Percentiles rank a stretch among this genome's conserved stretches.
These are phyloP conservation scores for Galerucella calmariensis DNA, from an alignment of 2,888 invertebrate species.

Conservation along the genomic window DNA sequence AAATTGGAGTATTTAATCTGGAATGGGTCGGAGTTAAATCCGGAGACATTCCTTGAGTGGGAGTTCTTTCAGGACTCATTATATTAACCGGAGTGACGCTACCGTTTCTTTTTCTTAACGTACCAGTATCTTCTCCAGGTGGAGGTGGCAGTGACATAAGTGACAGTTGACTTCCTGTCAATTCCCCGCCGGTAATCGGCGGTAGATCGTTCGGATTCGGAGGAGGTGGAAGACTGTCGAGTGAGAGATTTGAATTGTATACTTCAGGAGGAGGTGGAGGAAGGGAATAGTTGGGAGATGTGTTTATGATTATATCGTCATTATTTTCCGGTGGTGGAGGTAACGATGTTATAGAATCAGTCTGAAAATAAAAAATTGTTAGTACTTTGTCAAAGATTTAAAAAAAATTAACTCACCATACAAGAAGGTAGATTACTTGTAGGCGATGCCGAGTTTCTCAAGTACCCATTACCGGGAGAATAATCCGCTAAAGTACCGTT, in stretches of 20 bases:
- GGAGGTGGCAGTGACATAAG: slow-evolving; percentile 80
- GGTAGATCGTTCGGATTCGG: slow-evolving; percentile 73
- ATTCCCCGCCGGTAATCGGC: slow-evolving; percentile 67
- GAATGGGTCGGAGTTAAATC: slow-evolving; percentile 65
- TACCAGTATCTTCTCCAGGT: slow-evolving; percentile 66
- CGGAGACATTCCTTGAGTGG: slow-evolving; percentile 60
- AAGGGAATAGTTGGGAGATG: slow-evolving; percentile 69
- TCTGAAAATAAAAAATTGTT: slow-evolving; percentile 57
- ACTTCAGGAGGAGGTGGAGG: slow-evolving; percentile 81
- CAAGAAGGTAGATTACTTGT: slow-evolving; percentile 59
- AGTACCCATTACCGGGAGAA: slow-evolving; percentile 56
- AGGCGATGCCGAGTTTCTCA: slow-evolving; percentile 45
- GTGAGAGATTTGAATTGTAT: slow-evolving; percentile 80
- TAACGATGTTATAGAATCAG: slow-evolving; percentile 69
- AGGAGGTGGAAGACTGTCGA: slow-evolving; percentile 85
- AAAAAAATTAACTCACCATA: slow-evolving; percentile 57
- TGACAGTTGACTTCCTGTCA: slow-evolving; percentile 78
- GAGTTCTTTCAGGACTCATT: slow-evolving; percentile 60
- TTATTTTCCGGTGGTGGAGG: slow-evolving; percentile 69
- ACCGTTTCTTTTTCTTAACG: slow-evolving; percentile 60
- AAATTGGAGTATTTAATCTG: slow-evolving; percentile 58
- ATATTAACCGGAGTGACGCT: slow-evolving; percentile 53
- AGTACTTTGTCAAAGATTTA: background rate
- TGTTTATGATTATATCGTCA: slow-evolving; percentile 59
- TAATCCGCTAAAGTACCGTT: slow-evolving; percentile 53